Base-by-base conservation (phyloP, 2,888 invertebrate genomes). In the Gerosis bhagava region DNA sequence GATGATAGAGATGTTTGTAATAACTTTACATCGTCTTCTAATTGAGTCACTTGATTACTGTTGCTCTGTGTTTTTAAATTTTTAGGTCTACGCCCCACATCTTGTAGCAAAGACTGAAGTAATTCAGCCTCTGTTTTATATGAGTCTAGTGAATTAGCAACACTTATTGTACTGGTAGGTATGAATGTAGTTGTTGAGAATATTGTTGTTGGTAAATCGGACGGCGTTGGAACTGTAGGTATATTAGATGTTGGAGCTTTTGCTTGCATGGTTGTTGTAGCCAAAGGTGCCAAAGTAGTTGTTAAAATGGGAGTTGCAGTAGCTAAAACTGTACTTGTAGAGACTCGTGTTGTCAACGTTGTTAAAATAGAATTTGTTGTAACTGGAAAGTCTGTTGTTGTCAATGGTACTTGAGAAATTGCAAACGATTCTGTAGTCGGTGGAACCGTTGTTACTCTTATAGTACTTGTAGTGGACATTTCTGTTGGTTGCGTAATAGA, bases 41-140 rank as follows among this genome's bases (percentile, higher is more conserved):
- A 36, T 61, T 29, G 60, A 54, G 62, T 47, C 26, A 62, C 39
- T 40, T 46, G 41, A 24, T 54, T 53, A 59, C 71, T 70, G 6
- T 57, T 51, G 37, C 63, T 69, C n/a, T 37, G 46, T 34, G 34
- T 10, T 28, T 73, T 81, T 49, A 86, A 69, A 49, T 73, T 79
- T 65, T 83, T 82, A 13, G 87, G 82, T 64, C 77, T 82, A 40
- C 87, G 81, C 45, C 76, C 79, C 7, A 73, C 73, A 54, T 79
- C 69, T 68, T 69, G 63, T 54, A 80, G 52, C 51, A 82, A 60
- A 28, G 51, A 37, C 55, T 77, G 71, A 13, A 76, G 52, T 37
- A 73, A 50, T 47, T 73, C 66, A 35, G 74, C 64, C 51, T 83
- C 81, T 55, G 76, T 68, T 66, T 77, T 70, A 50, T 75, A 78